These are phyloP conservation scores for Synodontis membranacea DNA, from an alignment of 2,113 vertebrate species.

Conservation along the genomic window DNA sequence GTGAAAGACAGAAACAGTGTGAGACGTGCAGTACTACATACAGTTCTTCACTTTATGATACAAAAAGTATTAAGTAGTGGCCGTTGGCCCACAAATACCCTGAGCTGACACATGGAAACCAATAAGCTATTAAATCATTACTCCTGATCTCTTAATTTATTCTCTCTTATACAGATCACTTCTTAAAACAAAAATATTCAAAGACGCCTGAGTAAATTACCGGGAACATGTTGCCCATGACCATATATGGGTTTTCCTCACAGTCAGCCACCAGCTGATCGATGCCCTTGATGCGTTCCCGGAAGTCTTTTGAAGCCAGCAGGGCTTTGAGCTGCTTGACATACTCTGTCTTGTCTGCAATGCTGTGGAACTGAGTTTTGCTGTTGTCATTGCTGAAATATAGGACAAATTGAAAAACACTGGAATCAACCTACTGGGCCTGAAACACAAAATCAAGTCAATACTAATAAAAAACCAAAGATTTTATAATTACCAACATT, in stretches of 20 bases:
- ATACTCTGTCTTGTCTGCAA: conserved; percentile 82
- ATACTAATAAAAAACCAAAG: background rate
- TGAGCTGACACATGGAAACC: background rate
- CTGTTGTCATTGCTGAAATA: conserved; percentile 71
- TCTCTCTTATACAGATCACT: background rate
- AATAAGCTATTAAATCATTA: background rate
- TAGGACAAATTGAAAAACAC: background rate
- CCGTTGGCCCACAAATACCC: background rate
- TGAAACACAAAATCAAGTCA: too few relatives aligned
- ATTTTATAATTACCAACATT: background rate
- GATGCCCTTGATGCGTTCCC: conserved; percentile 83
- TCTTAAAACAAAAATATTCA: background rate
- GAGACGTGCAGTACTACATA: background rate
- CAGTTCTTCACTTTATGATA: background rate
- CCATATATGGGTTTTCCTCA: conserved; percentile 77
- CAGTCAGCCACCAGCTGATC: conserved; percentile 82
- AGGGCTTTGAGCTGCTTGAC: conserved; percentile 73
- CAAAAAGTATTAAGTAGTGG: background rate
- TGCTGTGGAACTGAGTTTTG: conserved; percentile 71
- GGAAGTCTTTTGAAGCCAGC: conserved; percentile 85
- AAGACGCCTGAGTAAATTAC: conserved; percentile 63
- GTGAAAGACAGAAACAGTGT: background rate
- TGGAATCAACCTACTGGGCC: background rate
- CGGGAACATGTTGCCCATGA: conserved; percentile 82
- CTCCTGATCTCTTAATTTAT: background rate